phyloP scores from a whole-genome alignment of 2,113 vertebrate species.

The Martes martes region DNA sequence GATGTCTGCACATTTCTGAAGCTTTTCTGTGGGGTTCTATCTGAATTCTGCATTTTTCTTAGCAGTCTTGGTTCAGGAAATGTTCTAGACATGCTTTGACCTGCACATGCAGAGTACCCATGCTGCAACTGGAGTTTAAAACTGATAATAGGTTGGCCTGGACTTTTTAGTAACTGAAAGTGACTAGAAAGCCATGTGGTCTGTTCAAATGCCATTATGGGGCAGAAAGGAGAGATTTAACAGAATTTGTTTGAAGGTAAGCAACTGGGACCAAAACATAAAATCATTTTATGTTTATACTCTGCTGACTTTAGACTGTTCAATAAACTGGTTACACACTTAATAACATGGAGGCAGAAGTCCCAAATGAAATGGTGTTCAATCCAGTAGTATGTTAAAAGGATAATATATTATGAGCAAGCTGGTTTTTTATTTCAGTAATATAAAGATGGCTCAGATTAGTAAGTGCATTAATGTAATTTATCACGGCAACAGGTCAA shows the following conservation, averaged over 20 bases:
- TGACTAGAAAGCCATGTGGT: not conserved
- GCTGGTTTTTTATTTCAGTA: not conserved
- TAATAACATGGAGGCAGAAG: not conserved
- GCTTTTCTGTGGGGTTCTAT: conserved; percentile 86
- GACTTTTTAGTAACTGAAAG: conserved; percentile 10
- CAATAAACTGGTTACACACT: not conserved
- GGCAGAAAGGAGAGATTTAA: not conserved
- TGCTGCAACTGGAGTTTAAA: not conserved
- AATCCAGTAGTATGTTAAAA: not conserved
- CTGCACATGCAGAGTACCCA: conserved; percentile 81
- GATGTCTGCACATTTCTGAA: conserved; percentile 89
- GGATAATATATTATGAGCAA: not conserved
- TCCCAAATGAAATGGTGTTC: not conserved
- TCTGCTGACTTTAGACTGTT: not conserved
- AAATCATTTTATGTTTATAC: not conserved
- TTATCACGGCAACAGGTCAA: not conserved
- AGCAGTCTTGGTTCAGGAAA: conserved; percentile 85
- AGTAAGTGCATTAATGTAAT: not conserved
- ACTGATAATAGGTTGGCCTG: not conserved
- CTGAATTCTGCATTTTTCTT: conserved; percentile 86
- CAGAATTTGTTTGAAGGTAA: conserved; percentile 17
- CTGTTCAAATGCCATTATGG: not conserved
- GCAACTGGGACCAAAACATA: not conserved
- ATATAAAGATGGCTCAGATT: conserved; percentile 10
- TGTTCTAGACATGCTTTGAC: conserved; percentile 88